A percentile compares a stretch with the other conserved stretches of the same genome.
Conservation (phyloP, 2,888 invertebrate species). For the Standfussiana lucernea region DNA sequence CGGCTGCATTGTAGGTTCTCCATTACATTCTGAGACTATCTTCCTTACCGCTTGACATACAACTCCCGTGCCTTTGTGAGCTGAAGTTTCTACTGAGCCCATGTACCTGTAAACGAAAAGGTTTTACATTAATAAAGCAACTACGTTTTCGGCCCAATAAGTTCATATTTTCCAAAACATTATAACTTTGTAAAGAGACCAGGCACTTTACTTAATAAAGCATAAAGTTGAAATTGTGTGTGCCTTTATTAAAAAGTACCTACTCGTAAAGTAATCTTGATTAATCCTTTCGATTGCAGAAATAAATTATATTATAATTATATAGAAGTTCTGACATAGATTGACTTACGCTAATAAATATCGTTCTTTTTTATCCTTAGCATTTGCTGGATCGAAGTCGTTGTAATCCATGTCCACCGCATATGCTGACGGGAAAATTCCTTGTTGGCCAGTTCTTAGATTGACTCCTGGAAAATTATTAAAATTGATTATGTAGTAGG, state of each 20-base stretch:
- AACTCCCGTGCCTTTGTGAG: slow-evolving; percentile 99
- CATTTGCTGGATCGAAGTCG: slow-evolving; percentile 97
- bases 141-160: neutral
- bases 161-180: neutral
- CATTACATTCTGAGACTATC: slow-evolving; percentile 93
- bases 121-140: neutral
- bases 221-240: neutral
- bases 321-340: neutral
- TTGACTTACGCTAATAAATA: slow-evolving; percentile 93
- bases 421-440: slow-evolving; percentile 99
- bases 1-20: slow-evolving; percentile 94
- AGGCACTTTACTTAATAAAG: neutral
- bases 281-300: neutral
- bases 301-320: neutral
- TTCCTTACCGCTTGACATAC: slow-evolving; percentile 97
- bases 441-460: slow-evolving; percentile 97
- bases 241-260: neutral
- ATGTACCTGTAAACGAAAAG: slow-evolving; percentile 91
- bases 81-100: slow-evolving; percentile 98
- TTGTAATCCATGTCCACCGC: slow-evolving; percentile 99
- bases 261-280: neutral
- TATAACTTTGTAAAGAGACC: neutral
- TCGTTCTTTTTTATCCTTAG: slow-evolving; percentile 96
- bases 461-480: slow-evolving; percentile 94
- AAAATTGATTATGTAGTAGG: neutral